These are phyloP conservation scores for Pardosa pseudoannulata DNA, from an alignment of 2,888 invertebrate genomes.

Conservation along the genomic window DNA sequence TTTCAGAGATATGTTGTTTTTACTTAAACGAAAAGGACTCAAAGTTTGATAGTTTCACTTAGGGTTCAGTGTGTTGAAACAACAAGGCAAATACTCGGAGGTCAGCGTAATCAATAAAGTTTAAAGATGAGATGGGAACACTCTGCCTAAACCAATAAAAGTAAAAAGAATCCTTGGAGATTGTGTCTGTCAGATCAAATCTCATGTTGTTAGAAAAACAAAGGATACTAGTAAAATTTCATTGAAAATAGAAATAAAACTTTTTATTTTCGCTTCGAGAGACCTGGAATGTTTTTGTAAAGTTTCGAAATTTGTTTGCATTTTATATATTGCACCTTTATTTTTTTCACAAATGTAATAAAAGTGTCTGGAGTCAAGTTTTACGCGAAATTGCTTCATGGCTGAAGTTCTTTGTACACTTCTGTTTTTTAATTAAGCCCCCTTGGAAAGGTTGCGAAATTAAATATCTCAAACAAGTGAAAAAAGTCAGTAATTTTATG, in stretches of 20 bases:
- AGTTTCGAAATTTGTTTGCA: slow-evolving; percentile 6
- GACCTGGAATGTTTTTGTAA: not conserved
- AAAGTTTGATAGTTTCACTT: slow-evolving; percentile 2
- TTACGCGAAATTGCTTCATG: not conserved
- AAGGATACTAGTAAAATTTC: slow-evolving; percentile 36
- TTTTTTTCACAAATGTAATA: not conserved
- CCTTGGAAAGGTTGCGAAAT: too few species aligned
- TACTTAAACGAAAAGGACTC: slow-evolving; percentile 43
- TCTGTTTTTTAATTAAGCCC: not conserved
- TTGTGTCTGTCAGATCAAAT: slow-evolving; percentile 65
- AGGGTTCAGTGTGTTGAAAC: slow-evolving; percentile 37
- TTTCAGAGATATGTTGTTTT: slow-evolving; percentile 57
- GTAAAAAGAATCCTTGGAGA: slow-evolving; percentile 26
- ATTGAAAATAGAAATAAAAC: not conserved
- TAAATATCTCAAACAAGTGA: too few species aligned
- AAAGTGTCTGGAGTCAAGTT: not conserved
- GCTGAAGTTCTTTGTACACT: not conserved
- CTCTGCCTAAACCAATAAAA: slow-evolving; percentile 60
- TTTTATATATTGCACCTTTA: not conserved
- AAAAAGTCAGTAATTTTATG: too few species aligned
- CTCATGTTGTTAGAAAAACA: slow-evolving; percentile 56
- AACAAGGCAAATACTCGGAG: slow-evolving; percentile 54
- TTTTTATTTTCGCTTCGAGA: not conserved
- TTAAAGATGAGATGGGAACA: slow-evolving; percentile 19
- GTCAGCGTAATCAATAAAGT: slow-evolving; percentile 54